Base-by-base conservation (phyloP, 1,140 invertebrate species). In the Lepidurus apus region DNA sequence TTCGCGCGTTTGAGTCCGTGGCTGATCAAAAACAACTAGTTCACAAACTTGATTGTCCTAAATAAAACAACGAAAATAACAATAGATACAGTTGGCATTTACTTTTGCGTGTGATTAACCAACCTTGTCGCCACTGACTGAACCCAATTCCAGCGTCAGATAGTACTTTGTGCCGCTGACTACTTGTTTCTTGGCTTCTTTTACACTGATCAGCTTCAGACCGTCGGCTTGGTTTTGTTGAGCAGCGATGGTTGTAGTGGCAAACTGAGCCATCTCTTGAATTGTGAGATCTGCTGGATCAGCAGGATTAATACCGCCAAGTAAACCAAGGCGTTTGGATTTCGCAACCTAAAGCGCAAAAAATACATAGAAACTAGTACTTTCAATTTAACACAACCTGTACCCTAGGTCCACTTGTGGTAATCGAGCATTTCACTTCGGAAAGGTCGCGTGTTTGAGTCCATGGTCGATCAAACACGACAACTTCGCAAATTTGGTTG, bases 381-480 rank as follows among this genome's bases (percentile, higher is more conserved):
- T 17, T 17, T 47, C 45, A 47, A 47, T 17, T 47, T 9, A 47
- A 11, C 45, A 47, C 9, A 11, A 47, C 17, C 45, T 3, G 9
- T 65, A 65, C 47, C 47, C 11, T 65, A 9, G 8, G 11, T 21
- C 47, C 47, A 21, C 6, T 65, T 65, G 8, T 11, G 6, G 47
- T 65, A n/a, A 26, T 65, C 6, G 53, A 65, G 53, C 53, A 65
- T 5, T 65, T 13, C 7, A 65, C 74, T 7, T 24, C 24, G 6
- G 43, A 11, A 77, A 77, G 34, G 1, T n/a, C 13, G 42, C 75
- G 34, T 17, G 75, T 77, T 42, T 43, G 1, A 77, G 43, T 45
- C 75, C 75, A 77, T 34, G 75, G 75, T 44, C 44, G 43, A 77
- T 77, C 43, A n/a, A 77, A 77, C 7, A 77, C 75, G 43, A 77